Base-by-base conservation (phyloP, 2,888 invertebrate genomes). In the Tetanocera ferruginea region DNA sequence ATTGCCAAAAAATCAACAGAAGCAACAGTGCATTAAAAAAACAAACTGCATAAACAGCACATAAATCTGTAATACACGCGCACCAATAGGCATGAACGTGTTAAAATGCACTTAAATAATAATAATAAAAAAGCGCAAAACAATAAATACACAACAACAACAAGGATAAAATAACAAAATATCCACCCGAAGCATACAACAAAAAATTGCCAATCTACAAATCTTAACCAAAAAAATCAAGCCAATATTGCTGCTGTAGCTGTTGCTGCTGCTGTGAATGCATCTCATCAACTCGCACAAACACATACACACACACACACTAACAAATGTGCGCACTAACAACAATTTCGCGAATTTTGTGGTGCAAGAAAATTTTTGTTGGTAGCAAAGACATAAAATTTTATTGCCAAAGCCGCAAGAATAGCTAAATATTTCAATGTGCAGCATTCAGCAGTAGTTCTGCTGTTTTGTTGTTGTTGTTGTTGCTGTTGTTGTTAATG, bases 361-460 rank as follows among this genome's bases (percentile, higher is more conserved):
- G 55, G 57, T 37, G 55, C 62, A 71, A 84, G 84, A 82, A 81
- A 28, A 34, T 28, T 25, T n/a, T 52, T 70, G 49, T 84, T 81
- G 87, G 87, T 87, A 87, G 87, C 87, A 82, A 77, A 79, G 83
- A 83, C 84, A 86, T 87, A 87, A 87, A 87, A 85, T 87, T 87
- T 87, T 86, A 87, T 86, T 85, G 84, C 82, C 83, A 83, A 82
- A 83, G 82, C 77, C 69, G 81, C 83, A 81, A 76, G 82, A 69
- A 74, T 64, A 43, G 43, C 43, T 11, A 74, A 64, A 64, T 43
- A 64, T 51, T 64, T 74, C 52, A 64, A 64, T 34, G 52, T 34
- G 25, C 67, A 43, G 67, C 25, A 60, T 23, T 25, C 11, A n/a
- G 5, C 17, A 64, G 43, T 49, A 37, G 14, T 62, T 62, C 28